Evolutionary conservation across 2,113 vertebrate species (phyloP).

Genomic region (Ammodytes dubius): DNA sequence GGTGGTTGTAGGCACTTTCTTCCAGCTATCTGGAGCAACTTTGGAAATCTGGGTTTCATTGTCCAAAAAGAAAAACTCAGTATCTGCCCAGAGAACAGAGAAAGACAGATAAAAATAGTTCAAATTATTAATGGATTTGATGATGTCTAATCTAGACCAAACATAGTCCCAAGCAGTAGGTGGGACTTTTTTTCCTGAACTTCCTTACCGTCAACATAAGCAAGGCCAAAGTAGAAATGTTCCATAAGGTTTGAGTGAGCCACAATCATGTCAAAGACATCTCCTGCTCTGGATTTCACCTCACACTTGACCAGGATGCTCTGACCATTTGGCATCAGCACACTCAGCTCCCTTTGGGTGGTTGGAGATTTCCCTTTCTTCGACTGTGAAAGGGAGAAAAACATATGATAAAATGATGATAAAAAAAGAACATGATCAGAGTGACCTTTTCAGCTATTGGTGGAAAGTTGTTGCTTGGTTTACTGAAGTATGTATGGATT

Average conservation of each 20-base stretch:
- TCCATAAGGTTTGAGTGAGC: conserved; percentile 89
- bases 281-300: conserved; percentile 86
- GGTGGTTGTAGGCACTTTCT: conserved; percentile 86
- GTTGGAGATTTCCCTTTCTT: conserved; percentile 89
- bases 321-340: conserved; percentile 90
- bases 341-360: conserved; percentile 88
- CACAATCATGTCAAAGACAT: conserved; percentile 89
- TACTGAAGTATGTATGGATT: no score
- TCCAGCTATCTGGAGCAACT: conserved; percentile 91
- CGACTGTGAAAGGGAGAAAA: conserved; percentile 75
- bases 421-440: background rate
- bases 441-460: background rate
- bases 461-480: no score
- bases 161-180: background rate
- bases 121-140: background rate
- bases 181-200: background rate
- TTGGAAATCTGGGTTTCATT: conserved; percentile 90
- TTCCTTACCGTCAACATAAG: conserved; percentile 87
- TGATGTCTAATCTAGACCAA: background rate
- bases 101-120: background rate
- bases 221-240: conserved; percentile 92
- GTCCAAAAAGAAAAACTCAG: conserved; percentile 94
- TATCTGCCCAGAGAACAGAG: conserved; percentile 78
- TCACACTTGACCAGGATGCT: conserved; percentile 91
- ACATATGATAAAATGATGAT: background rate